Percentiles rank a stretch among this genome's conserved stretches.
These are phyloP conservation scores for Rutpela maculata DNA, from an alignment of 2,888 invertebrate species.

Conservation along the genomic window DNA sequence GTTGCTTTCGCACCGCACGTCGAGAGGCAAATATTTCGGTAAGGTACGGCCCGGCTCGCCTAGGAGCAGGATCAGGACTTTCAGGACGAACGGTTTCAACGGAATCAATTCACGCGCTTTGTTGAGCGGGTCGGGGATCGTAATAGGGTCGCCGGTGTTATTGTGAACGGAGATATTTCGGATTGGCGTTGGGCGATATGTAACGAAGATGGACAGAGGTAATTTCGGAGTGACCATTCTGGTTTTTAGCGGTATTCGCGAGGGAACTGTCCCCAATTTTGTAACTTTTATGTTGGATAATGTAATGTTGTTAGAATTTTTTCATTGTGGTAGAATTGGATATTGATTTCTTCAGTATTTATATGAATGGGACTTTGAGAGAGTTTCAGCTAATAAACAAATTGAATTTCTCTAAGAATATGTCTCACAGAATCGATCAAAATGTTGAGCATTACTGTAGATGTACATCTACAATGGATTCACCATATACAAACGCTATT, in stretches of 20 bases:
- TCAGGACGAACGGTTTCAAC: neutral
- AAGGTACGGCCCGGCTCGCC: constrained; percentile 33
- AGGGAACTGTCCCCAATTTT: neutral
- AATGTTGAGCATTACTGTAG: no score
- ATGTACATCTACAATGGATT: no score
- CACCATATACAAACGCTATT: no score
- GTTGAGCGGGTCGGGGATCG: neutral
- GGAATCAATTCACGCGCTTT: constrained; percentile 7
- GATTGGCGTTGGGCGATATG: neutral
- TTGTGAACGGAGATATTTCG: neutral
- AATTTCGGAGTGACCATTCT: neutral
- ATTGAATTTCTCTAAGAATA: no score
- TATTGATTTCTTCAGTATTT: neutral
- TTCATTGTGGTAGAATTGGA: neutral
- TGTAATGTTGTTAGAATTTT: neutral
- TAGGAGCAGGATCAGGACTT: constrained; percentile 22
- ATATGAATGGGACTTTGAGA: neutral
- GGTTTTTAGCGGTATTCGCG: neutral
- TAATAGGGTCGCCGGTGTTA: neutral
- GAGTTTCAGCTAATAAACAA: no score
- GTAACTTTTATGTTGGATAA: neutral
- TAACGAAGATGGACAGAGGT: neutral
- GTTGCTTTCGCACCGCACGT: constrained; percentile 27
- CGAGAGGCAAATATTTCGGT: constrained; percentile 38
- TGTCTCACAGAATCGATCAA: no score